Conservation (phyloP, 2,888 invertebrate genomes). For the Melieria crassipennis region DNA sequence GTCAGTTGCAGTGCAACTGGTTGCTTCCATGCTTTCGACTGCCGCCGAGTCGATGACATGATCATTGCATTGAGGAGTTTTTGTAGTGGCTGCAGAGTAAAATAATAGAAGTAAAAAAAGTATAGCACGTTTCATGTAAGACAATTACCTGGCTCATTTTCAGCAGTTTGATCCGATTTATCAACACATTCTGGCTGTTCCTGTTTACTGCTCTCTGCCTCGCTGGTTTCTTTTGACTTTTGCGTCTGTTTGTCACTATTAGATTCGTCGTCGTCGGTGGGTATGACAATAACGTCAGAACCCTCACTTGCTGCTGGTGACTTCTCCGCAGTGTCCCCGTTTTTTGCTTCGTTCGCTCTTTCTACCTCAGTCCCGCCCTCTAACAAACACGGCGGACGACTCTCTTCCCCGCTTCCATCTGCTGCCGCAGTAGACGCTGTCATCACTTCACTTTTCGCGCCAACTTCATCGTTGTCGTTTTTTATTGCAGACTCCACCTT, state of each 20-base stretch:
- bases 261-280: slow-evolving; percentile 50
- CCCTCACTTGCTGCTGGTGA: slow-evolving; percentile 41
- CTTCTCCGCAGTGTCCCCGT: slow-evolving; percentile 26
- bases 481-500: slow-evolving; percentile 43
- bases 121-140: background rate
- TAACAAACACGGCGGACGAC: background rate
- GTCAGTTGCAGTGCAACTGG: slow-evolving; percentile 34
- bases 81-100: background rate
- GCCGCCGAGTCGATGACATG: background rate
- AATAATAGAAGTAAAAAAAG: background rate
- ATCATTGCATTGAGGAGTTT: background rate
- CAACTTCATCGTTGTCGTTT: slow-evolving; percentile 11
- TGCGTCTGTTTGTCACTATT: slow-evolving; percentile 38
- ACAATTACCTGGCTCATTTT: background rate
- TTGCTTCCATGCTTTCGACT: slow-evolving; percentile 13
- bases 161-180: slow-evolving; percentile 3
- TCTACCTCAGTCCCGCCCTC: slow-evolving; percentile 11
- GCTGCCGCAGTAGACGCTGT: slow-evolving; percentile 29
- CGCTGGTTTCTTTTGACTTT: slow-evolving; percentile 11
- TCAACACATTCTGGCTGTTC: slow-evolving; percentile 15
- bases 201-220: slow-evolving; percentile 33
- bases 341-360: slow-evolving; percentile 23
- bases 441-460: slow-evolving; percentile 18
- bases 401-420: slow-evolving; percentile 23
- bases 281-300: slow-evolving; percentile 50